These are phyloP conservation scores for Drosophila orena DNA, from an alignment of 1,140 invertebrate species.

Conservation along the genomic window DNA sequence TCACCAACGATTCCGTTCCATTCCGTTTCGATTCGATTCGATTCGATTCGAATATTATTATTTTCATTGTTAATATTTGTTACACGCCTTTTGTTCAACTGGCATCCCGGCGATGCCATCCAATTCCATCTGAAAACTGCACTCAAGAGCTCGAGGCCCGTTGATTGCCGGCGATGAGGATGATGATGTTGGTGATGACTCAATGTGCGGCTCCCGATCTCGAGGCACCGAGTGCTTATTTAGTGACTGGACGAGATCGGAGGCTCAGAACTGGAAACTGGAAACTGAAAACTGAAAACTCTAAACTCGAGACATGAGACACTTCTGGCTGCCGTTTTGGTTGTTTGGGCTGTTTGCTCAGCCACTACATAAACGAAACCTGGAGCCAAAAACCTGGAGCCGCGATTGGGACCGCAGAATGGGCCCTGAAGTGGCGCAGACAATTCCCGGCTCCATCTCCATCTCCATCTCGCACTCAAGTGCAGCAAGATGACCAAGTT, in stretches of 20 bases:
- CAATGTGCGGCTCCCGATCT: conserved; percentile 61
- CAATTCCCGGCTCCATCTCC: conserved; percentile 44
- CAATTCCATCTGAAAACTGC: conserved; percentile 9
- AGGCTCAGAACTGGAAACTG: conserved; percentile 19
- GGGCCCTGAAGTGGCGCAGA: conserved; percentile 62
- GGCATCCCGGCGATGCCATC: conserved; percentile 5
- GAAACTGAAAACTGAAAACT: conserved; percentile 40
- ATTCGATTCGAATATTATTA: conserved; percentile 69
- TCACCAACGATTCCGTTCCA: conserved; percentile 39
- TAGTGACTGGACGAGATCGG: conserved; percentile 72
- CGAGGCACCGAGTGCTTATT: conserved; percentile 69
- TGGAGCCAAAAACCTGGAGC: conserved; percentile 46
- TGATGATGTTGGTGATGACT: conserved; percentile 53
- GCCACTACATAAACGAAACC: conserved; percentile 74
- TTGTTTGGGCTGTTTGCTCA: conserved; percentile 76
- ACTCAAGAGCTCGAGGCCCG: conserved; percentile 20
- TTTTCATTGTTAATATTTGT: conserved; percentile 84
- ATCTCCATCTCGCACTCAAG: conserved; percentile 46
- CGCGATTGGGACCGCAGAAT: conserved; percentile 19
- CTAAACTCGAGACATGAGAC: conserved; percentile 60
- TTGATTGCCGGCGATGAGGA: conserved; percentile 67
- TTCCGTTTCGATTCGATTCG: too few relatives aligned
- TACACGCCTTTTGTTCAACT: conserved; percentile 76
- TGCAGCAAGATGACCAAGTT: conserved; percentile 81
- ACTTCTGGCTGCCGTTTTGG: conserved; percentile 78